Evolutionary conservation across 2,797 vertebrate genomes (phyloP).

Genomic region (Fratercula arctica): DNA sequence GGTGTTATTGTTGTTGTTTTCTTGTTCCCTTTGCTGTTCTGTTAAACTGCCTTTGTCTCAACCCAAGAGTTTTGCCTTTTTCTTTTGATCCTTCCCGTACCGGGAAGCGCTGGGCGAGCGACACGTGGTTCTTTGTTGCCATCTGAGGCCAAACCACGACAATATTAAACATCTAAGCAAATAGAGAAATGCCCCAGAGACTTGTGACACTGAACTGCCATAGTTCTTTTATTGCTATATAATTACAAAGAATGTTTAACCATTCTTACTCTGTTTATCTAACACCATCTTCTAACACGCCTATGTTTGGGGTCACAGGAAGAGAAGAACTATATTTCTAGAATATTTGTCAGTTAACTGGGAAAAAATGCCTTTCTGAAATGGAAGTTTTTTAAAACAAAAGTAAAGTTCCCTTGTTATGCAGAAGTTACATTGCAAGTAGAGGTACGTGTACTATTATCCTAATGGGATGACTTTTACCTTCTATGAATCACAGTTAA

Average conservation of each 20-base stretch:
- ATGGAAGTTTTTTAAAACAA: not conserved
- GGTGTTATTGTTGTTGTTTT: too few relatives aligned
- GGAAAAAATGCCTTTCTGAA: not conserved
- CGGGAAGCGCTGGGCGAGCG: too few relatives aligned
- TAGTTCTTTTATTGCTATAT: constrained; percentile 63
- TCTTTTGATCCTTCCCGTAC: too few relatives aligned
- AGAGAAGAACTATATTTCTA: constrained; percentile 30
- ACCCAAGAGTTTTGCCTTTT: too few relatives aligned
- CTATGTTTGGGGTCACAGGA: constrained; percentile 17
- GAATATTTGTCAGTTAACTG: not conserved
- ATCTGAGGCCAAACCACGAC: too few relatives aligned
- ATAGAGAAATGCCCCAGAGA: constrained; percentile 50
- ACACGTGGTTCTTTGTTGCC: too few relatives aligned
- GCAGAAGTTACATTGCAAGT: not conserved
- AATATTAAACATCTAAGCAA: constrained; percentile 46
- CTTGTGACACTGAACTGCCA: constrained; percentile 45
- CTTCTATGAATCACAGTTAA: not conserved
- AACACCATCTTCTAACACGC: not conserved
- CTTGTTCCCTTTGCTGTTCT: too few relatives aligned
- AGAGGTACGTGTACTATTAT: not conserved
- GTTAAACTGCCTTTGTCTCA: too few relatives aligned
- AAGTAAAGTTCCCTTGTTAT: not conserved
- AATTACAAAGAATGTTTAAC: constrained; percentile 61
- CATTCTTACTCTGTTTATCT: constrained; percentile 56
- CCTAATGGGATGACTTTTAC: not conserved